Evolutionary conservation across 2,797 vertebrate genomes (phyloP).

Genomic region (Amazonetta brasiliensis): DNA sequence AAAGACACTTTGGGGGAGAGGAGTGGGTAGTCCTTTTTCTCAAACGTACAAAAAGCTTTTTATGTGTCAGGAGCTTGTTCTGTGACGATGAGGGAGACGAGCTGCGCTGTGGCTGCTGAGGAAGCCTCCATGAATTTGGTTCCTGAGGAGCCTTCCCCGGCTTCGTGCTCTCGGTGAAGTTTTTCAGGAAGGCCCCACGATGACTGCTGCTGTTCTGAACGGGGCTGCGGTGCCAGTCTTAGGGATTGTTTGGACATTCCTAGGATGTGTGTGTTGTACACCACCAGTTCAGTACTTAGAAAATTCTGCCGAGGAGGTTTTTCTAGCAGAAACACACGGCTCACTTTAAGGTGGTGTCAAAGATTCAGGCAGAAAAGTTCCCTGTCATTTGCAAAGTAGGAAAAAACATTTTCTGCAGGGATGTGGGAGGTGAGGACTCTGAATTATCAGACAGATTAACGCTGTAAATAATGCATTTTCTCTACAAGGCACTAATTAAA

Average conservation of each 20-base stretch:
- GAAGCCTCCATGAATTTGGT: background rate
- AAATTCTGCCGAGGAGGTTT: background rate
- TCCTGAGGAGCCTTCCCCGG: background rate
- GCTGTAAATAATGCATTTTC: background rate
- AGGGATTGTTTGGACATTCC: background rate
- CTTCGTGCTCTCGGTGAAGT: background rate
- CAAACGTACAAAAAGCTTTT: slow-evolving; percentile 6
- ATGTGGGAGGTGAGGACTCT: background rate
- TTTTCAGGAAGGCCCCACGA: background rate
- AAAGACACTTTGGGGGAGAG: background rate
- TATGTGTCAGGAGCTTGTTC: background rate
- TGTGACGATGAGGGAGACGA: background rate
- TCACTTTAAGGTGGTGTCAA: background rate
- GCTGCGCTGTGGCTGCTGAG: slow-evolving; percentile 2
- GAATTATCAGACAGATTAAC: background rate
- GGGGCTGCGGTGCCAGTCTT: background rate
- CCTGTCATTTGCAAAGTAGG: background rate
- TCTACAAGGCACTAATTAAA: background rate
- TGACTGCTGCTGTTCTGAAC: background rate
- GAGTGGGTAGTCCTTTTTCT: background rate
- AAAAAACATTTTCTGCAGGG: background rate
- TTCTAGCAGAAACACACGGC: background rate
- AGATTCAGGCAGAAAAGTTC: background rate
- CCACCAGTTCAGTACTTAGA: background rate
- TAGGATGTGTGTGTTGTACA: background rate